These are phyloP conservation scores for Ascaphus truei DNA, from an alignment of 2,113 vertebrate species.

Conservation along the genomic window DNA sequence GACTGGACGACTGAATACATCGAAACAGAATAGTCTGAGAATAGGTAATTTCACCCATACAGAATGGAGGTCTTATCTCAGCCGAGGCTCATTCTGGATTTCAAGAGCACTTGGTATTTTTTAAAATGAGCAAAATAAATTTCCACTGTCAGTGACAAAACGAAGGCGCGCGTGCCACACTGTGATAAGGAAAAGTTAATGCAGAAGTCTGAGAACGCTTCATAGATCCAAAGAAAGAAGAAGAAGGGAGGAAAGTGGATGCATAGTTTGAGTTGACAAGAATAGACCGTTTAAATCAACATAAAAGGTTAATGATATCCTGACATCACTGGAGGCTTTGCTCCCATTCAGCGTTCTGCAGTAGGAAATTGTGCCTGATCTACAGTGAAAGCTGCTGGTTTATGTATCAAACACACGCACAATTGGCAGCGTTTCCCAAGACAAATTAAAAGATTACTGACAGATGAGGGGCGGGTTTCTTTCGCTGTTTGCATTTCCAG, in stretches of 20 bases:
- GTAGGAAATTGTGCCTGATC: conserved; percentile 22
- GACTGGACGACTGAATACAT: neutral
- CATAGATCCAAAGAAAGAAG: neutral
- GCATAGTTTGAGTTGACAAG: neutral
- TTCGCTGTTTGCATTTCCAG: no score
- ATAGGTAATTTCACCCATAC: neutral
- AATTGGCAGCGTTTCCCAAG: neutral
- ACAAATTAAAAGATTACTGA: neutral
- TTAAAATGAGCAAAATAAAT: neutral
- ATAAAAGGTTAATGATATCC: conserved; percentile 42
- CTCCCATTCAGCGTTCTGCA: neutral
- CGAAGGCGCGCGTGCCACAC: rapidly evolving
- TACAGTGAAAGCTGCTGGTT: neutral
- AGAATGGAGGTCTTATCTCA: neutral
- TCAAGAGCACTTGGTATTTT: neutral
- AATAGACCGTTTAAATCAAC: conserved; percentile 1
- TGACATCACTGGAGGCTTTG: conserved; percentile 11
- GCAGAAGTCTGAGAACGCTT: rapidly evolving
- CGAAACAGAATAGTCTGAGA: neutral
- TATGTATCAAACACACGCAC: neutral
- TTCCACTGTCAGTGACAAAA: neutral
- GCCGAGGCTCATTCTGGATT: neutral
- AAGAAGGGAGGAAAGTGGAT: neutral
- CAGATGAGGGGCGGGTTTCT: neutral
- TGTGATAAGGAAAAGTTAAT: rapidly evolving